phyloP scores from a whole-genome alignment of 2,797 vertebrate genomes.

The Bovichtus diacanthus region DNA sequence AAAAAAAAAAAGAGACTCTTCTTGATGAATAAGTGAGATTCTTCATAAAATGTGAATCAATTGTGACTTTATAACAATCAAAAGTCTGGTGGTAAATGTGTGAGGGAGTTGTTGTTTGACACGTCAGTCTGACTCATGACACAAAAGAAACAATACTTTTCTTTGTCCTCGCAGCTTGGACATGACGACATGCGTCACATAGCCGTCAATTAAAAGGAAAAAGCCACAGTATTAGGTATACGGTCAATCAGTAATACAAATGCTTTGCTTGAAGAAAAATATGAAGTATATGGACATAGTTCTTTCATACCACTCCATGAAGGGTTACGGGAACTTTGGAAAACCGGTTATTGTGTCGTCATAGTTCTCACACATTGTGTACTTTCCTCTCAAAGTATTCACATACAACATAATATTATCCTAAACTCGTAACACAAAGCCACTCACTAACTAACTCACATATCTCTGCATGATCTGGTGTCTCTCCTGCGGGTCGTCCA shows the following conservation, averaged over 20 bases:
- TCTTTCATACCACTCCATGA: not conserved
- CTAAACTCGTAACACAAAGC: conserved; percentile 19
- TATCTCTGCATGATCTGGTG: conserved; percentile 93
- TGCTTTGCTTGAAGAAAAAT: not conserved
- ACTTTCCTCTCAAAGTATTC: not conserved
- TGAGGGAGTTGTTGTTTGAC: conserved; percentile 25
- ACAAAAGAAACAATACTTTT: conserved; percentile 23
- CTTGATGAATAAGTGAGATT: conserved; percentile 20
- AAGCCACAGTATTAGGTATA: not conserved
- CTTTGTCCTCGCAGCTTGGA: conserved; percentile 16
- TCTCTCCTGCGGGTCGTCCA: conserved; percentile 92
- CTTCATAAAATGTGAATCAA: conserved; percentile 16
- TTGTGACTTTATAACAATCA: conserved; percentile 26
- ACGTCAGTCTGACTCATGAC: conserved; percentile 31
- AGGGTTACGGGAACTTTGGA: not conserved
- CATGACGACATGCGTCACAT: not conserved
- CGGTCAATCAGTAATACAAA: not conserved
- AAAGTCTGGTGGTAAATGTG: conserved; percentile 15
- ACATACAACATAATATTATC: not conserved
- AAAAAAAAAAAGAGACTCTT: conserved; percentile 6
- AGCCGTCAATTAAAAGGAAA: not conserved
- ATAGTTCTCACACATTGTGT: not conserved
- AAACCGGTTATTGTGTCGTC: not conserved
- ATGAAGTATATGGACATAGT: not conserved
- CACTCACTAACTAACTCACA: no score